phyloP scores from a whole-genome alignment of 2,888 invertebrate genomes.

The Temnothorax unifasciatus region DNA sequence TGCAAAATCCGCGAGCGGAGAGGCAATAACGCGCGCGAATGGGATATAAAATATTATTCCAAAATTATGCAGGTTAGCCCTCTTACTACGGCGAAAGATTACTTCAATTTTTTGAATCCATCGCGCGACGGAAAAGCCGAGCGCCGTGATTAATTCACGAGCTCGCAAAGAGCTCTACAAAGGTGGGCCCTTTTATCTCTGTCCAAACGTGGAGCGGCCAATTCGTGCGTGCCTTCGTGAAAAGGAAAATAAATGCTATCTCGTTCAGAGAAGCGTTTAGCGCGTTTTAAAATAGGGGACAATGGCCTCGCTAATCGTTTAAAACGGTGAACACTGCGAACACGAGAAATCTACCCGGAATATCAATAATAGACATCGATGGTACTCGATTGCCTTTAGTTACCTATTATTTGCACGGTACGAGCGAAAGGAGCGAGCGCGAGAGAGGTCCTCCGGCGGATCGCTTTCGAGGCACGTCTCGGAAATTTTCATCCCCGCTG shows the following conservation, averaged over 20 bases:
- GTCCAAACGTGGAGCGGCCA: neutral
- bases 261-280: neutral
- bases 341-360: neutral
- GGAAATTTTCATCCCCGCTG: conserved; percentile 69
- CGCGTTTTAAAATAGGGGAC: neutral
- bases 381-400: conserved; percentile 33
- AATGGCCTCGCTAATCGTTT: conserved; percentile 20
- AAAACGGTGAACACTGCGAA: conserved; percentile 8
- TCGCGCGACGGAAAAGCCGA: conserved; percentile 8
- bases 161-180: conserved; percentile 19
- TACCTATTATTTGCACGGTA: conserved; percentile 33
- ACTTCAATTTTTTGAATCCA: conserved; percentile 25
- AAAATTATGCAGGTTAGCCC: conserved; percentile 18
- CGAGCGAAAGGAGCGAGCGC: conserved; percentile 7
- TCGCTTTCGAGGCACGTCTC: conserved; percentile 60
- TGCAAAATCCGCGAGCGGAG: neutral
- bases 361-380: conserved; percentile 35
- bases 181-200: conserved; percentile 12
- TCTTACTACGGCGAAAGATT: neutral
- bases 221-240: neutral
- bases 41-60: conserved; percentile 13
- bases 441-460: conserved; percentile 7
- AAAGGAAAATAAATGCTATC: conserved; percentile 13
- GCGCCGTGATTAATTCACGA: conserved; percentile 28
- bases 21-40: neutral